phyloP scores from a whole-genome alignment of 2,797 vertebrate genomes.

The Tachyglossus aculeatus region DNA sequence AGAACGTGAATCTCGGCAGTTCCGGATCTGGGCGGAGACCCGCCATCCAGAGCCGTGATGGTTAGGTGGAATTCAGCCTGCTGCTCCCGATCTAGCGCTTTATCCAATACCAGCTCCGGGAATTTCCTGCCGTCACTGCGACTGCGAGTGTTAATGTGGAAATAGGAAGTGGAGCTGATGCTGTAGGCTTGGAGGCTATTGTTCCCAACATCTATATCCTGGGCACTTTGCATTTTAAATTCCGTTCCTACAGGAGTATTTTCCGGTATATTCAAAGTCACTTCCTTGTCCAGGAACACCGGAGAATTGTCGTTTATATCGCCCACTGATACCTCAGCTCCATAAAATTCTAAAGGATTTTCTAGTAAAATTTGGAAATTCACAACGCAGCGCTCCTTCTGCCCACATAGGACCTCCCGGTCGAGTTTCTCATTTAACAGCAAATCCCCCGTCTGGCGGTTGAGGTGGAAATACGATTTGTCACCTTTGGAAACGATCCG shows the following conservation, averaged over 20 bases:
- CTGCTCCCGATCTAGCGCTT: slow-evolving; percentile 64
- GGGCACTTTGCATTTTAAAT: slow-evolving; percentile 65
- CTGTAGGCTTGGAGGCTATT: slow-evolving; percentile 66
- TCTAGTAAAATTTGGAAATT: slow-evolving; percentile 76
- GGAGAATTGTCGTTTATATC: slow-evolving; percentile 81
- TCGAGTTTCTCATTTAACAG: slow-evolving; percentile 74
- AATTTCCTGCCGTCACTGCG: slow-evolving; percentile 42
- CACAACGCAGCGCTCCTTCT: slow-evolving; percentile 58
- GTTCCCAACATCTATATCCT: slow-evolving; percentile 63
- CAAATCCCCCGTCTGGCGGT: slow-evolving; percentile 71
- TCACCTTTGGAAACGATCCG: slow-evolving; percentile 73
- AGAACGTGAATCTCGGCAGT: slow-evolving; percentile 22
- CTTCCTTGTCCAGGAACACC: slow-evolving; percentile 61
- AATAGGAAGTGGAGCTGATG: slow-evolving; percentile 64
- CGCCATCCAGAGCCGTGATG: slow-evolving; percentile 55
- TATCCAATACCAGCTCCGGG: slow-evolving; percentile 57
- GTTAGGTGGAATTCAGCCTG: slow-evolving; percentile 45
- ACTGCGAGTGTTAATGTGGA: slow-evolving; percentile 46
- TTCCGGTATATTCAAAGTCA: slow-evolving; percentile 70
- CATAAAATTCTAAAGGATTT: slow-evolving; percentile 75
- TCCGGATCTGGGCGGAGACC: slow-evolving; percentile 37
- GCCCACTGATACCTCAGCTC: slow-evolving; percentile 65
- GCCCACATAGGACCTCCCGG: slow-evolving; percentile 70
- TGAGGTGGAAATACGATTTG: slow-evolving; percentile 68
- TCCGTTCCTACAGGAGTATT: slow-evolving; percentile 53